Evolutionary conservation across 2,797 vertebrate species (phyloP), one percentile per base, ranked within the genome.

Genomic region (Scarus forsteni): DNA sequence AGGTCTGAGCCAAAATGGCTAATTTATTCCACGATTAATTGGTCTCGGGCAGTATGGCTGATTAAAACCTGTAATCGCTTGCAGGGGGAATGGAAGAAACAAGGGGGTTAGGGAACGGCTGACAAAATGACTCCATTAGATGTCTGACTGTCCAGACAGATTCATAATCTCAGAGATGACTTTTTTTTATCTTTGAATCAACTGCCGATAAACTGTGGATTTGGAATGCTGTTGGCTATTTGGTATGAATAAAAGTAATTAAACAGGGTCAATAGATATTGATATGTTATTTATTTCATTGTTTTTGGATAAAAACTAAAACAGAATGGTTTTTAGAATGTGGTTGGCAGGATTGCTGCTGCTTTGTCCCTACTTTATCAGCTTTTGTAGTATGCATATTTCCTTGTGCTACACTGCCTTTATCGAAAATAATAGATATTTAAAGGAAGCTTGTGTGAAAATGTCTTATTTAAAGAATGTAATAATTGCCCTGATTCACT

Each of bases 51-150:
- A 83, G 78, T 84, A 88, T 70, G 78, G 80, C 86, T 91, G 88
- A 93, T 92, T 92, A 91, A 90, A 92, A 90, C 86, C 85, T 89
- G 83, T 89, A 91, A 91, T 92, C 79, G 63, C 80, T 84, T 88
- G 81, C 68, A 49, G 77, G 78, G 80, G 66, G 71, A 46, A 56
- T 51, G 61, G 53, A 73, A 71, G 66, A 72, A 66, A 66, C 7
- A 5, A 1, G 70, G 64, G 70, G 70, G 71, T 34, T 50, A 63
- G 63, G 45, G 48, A 58, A 39, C 79, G 71, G 70, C 76, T 60
- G 62, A 78, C 68, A 72, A 83, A 79, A 87, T 76, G 67, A 88
- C 71, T 75, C 57, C 62, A 85, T 90, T 78, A 89, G 80, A 69
- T n/a, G 46, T 78, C 69, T 87, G 54, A 70, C 63, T 74, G 78